Evolutionary conservation across 2,113 vertebrate species (phyloP).

Genomic region (Apaloderma vittatum): DNA sequence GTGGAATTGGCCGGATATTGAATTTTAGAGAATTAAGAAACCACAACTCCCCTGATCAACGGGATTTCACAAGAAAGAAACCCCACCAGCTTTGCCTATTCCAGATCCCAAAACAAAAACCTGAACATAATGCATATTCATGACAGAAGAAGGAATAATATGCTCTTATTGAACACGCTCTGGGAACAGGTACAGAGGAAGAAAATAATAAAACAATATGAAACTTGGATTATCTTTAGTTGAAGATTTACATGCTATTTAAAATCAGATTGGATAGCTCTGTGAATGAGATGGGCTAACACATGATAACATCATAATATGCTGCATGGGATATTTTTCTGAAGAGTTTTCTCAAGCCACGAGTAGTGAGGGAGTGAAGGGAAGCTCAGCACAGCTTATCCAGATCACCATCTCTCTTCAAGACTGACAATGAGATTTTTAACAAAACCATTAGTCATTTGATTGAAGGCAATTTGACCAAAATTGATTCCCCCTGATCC

Average conservation of each 20-base stretch:
- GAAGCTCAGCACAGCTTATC: constrained; percentile 54
- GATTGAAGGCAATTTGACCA: constrained; percentile 74
- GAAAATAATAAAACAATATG: constrained; percentile 23
- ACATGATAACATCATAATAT: constrained; percentile 5
- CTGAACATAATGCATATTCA: constrained; percentile 43
- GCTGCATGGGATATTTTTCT: constrained; percentile 46
- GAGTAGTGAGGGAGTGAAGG: background rate
- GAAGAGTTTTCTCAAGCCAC: constrained; percentile 53
- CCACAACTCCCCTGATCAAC: background rate
- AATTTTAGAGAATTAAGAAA: constrained; percentile 41
- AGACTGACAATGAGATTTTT: constrained; percentile 68
- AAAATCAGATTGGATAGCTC: background rate
- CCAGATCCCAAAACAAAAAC: constrained; percentile 12
- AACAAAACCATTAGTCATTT: constrained; percentile 73
- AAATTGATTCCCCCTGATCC: constrained; percentile 72
- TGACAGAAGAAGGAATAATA: background rate
- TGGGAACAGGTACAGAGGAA: constrained; percentile 19
- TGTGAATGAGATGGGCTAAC: constrained; percentile 4
- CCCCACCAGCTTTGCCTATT: background rate
- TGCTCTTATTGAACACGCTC: background rate
- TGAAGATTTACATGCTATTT: constrained; percentile 9
- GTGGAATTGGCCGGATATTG: background rate
- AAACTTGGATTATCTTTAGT: constrained; percentile 35
- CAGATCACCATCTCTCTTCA: constrained; percentile 59
- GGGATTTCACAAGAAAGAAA: background rate